Conservation (phyloP, 35 echinoderm and acorn worm species). For the Anneissia japonica region DNA sequence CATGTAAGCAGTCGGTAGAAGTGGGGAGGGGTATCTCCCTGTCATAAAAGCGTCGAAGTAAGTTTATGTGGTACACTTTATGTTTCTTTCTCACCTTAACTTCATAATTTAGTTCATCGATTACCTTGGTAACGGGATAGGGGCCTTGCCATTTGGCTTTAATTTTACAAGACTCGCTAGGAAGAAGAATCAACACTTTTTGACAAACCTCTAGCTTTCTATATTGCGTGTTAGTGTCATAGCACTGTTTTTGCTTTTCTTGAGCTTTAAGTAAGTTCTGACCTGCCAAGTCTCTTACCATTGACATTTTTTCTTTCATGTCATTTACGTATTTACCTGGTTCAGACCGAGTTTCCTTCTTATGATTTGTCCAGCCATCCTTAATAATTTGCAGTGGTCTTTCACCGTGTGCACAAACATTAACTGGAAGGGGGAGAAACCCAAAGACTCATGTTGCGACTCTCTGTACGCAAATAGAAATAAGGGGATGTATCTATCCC, state of each 20-base stretch:
- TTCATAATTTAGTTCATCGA: not conserved
- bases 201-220: not conserved
- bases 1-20: not conserved
- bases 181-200: conserved; percentile 9
- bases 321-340: not conserved
- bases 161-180: not conserved
- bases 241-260: conserved; percentile 18
- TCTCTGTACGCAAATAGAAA: conserved; percentile 67
- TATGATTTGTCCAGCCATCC: not conserved
- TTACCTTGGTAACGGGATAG: not conserved
- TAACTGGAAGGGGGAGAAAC: conserved; percentile 34
- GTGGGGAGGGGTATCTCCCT: not conserved
- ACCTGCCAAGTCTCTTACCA: not conserved
- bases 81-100: not conserved
- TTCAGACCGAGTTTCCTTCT: not conserved
- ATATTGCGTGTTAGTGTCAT: not conserved
- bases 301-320: not conserved
- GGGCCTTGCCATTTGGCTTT: conserved; percentile 1
- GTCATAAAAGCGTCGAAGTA: not conserved
- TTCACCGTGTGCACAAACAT: conserved; percentile 9
- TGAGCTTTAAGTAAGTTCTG: conserved; percentile 17
- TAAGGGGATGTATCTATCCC: conserved; percentile 41
- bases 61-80: not conserved
- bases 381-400: conserved; percentile 8
- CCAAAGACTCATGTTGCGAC: not conserved